These are phyloP conservation scores for Alauda arvensis DNA, from an alignment of 2,797 vertebrate genomes.

Conservation along the genomic window DNA sequence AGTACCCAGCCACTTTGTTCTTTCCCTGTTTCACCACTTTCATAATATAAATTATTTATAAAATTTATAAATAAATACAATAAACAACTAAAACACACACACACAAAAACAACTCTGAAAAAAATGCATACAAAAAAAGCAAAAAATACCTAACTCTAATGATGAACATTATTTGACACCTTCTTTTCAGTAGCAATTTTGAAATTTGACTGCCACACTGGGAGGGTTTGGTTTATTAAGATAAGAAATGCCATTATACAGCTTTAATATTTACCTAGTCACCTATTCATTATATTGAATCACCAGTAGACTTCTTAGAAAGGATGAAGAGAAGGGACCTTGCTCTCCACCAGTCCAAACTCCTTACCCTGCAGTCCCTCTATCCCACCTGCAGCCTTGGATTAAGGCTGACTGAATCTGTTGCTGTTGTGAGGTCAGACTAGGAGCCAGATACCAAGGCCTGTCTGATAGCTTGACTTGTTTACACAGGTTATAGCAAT, in stretches of 20 bases:
- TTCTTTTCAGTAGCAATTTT: neutral
- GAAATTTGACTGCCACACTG: neutral
- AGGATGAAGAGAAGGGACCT: neutral
- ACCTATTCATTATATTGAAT: neutral
- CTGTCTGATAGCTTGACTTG: neutral
- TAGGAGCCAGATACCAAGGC: neutral
- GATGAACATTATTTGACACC: neutral
- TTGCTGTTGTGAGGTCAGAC: neutral
- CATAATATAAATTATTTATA: neutral
- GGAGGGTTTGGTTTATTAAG: neutral
- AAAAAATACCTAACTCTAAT: neutral
- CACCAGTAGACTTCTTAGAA: neutral
- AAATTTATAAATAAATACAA: neutral
- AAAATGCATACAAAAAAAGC: neutral
- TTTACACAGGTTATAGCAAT: neutral
- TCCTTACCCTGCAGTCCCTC: neutral
- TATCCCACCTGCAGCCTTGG: neutral
- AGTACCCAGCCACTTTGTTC: neutral
- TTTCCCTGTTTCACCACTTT: neutral
- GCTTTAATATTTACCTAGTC: neutral
- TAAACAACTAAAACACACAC: neutral
- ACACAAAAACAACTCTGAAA: neutral
- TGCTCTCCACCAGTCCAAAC: neutral
- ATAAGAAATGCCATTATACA: neutral
- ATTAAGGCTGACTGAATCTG: neutral